A percentile compares a stretch with the other conserved stretches of the same genome.
Conservation (phyloP, 2,888 invertebrate species). For the Caenorhabditis wallacei region DNA sequence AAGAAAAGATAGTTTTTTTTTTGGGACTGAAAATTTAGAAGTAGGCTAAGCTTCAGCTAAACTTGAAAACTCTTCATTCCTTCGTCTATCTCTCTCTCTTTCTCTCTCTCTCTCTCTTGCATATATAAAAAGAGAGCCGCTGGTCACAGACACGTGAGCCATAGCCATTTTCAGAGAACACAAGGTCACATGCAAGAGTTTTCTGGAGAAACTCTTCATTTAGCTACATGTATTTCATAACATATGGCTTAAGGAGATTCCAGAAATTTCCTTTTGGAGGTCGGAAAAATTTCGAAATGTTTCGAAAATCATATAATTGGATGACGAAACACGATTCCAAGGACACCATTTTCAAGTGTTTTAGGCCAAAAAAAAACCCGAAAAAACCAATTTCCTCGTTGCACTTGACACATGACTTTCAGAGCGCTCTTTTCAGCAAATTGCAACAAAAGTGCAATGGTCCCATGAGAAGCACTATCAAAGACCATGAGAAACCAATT, state of each 20-base stretch:
- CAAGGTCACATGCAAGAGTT: background rate
- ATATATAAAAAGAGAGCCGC: background rate
- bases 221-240: background rate
- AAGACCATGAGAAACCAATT: too few relatives aligned
- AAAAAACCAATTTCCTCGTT: background rate
- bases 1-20: too few relatives aligned
- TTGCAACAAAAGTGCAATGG: too few relatives aligned
- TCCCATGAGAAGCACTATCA: background rate
- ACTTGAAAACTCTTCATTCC: background rate
- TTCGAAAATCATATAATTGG: too few relatives aligned
- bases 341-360: background rate
- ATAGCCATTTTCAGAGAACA: conserved; percentile 15
- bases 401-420: conserved; percentile 32
- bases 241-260: background rate
- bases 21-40: too few relatives aligned
- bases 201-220: too few relatives aligned
- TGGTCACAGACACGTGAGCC: background rate
- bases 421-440: conserved; percentile 10
- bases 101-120: background rate
- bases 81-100: background rate
- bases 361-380: background rate
- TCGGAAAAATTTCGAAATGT: too few relatives aligned
- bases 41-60: too few relatives aligned
- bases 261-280: too few relatives aligned
- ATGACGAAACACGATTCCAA: too few relatives aligned